These are phyloP conservation scores for Netelia melanura DNA, from an alignment of 2,888 invertebrate genomes.

Conservation along the genomic window DNA sequence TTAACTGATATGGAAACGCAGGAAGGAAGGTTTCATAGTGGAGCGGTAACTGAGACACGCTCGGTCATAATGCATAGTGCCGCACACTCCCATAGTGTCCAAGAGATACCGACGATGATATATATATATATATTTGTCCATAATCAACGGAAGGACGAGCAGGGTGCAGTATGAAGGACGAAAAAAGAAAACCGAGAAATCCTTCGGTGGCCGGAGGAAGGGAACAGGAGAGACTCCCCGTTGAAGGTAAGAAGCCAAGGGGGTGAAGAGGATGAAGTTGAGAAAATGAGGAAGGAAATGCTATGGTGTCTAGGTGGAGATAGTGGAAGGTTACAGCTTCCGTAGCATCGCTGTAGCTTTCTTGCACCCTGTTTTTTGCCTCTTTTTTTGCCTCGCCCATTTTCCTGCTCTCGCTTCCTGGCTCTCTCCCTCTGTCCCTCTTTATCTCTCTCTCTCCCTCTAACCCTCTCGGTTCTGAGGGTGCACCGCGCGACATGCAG, in stretches of 20 bases:
- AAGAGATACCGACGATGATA: conserved; percentile 2
- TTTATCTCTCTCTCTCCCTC: background rate
- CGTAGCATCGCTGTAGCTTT: conserved; percentile 48
- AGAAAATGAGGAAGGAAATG: conserved; percentile 60
- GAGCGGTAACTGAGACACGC: conserved; percentile 5
- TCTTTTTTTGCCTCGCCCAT: background rate
- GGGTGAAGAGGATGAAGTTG: conserved; percentile 43
- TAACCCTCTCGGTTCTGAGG: background rate
- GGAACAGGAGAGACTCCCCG: background rate
- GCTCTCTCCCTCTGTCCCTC: conserved; percentile 3
- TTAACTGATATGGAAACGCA: conserved; percentile 71
- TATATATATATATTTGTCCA: background rate
- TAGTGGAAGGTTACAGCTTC: conserved; percentile 62
- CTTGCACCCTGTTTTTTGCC: conserved; percentile 1
- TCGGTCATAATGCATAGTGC: conserved; percentile 7
- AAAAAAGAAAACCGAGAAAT: conserved; percentile 39
- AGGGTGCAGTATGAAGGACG: conserved; percentile 35
- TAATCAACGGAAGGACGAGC: conserved; percentile 11
- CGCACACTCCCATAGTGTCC: background rate
- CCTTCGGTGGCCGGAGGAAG: conserved; percentile 17
- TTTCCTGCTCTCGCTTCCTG: conserved; percentile 3
- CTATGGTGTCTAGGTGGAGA: conserved; percentile 47
- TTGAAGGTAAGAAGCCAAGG: background rate
- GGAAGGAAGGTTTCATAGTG: conserved; percentile 54
- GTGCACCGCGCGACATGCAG: conserved; percentile 48